Conservation (phyloP, 2,888 invertebrate genomes). For the Emmelina monodactyla region DNA sequence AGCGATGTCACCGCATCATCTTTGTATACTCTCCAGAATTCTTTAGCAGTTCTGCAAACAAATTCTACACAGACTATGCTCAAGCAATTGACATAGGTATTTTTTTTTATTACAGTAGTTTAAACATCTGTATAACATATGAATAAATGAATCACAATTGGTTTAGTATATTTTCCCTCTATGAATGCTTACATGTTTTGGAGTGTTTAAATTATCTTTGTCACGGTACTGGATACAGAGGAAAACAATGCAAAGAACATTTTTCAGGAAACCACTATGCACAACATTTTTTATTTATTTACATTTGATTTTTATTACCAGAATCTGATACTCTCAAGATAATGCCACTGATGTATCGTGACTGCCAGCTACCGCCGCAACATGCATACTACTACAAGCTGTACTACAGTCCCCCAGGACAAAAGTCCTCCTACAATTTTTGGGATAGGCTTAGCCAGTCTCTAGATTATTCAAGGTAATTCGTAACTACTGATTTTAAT, state of each 20-base stretch:
- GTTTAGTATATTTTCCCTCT: too few species aligned
- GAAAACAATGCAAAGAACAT: too few species aligned
- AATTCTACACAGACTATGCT: slow-evolving; percentile 81
- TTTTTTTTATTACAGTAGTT: slow-evolving; percentile 14
- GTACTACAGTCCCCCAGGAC: slow-evolving; percentile 50
- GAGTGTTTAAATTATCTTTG: too few species aligned
- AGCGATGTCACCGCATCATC: slow-evolving; percentile 80
- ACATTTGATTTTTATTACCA: slow-evolving; percentile 16
- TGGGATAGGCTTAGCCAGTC: slow-evolving; percentile 71
- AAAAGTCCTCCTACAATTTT: slow-evolving; percentile 59
- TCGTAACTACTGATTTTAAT: background rate
- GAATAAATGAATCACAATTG: too few species aligned
- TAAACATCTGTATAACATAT: too few species aligned
- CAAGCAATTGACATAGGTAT: slow-evolving; percentile 82
- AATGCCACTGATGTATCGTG: slow-evolving; percentile 74
- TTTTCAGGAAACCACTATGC: too few species aligned
- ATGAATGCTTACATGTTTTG: too few species aligned
- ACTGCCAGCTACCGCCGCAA: slow-evolving; percentile 70
- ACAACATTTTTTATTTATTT: background rate
- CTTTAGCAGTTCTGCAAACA: slow-evolving; percentile 75
- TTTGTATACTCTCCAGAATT: slow-evolving; percentile 82
- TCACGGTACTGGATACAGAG: too few species aligned
- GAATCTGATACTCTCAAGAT: slow-evolving; percentile 73
- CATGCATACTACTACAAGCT: slow-evolving; percentile 72
- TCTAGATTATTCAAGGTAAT: slow-evolving; percentile 20